Evolutionary conservation across 2,113 vertebrate genomes (phyloP), one percentile per base, ranked within the genome.

Genomic region (Eleginops maclovinus): DNA sequence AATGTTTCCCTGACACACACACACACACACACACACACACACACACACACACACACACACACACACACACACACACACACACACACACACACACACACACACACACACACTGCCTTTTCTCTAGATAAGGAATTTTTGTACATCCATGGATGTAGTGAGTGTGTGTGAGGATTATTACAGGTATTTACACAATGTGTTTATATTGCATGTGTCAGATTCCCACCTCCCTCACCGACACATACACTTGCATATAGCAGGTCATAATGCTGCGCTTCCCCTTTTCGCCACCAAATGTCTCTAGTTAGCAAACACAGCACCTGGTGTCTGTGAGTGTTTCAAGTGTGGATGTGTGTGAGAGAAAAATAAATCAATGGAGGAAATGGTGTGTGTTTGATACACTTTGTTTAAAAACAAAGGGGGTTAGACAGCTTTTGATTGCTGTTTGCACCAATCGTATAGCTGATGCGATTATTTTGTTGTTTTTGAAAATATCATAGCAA

Each of bases 211-310:
- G 31, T 31, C 31, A 7, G 31, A 31, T 31, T 6, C 31, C 31
- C 31, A 31, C 31, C 31, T 31, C 31, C 31, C 31, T 6, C 31
- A 31, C 31, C 4, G 31, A 7, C 31, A 6, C 28, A 31, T 6
- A 36, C 31, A 36, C 31, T 8, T 8, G 6, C 31, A 36, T 4
- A 8, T 36, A 36, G 6, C 31, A 7, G 31, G 13, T 41, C 22
- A 51, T 9, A 22, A 50, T 0, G 28, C 26, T 75, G 77, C 53
- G 77, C 53, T 78, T 79, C 54, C 44, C 36, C 8, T 56, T 75
- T 62, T 72, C 21, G 75, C 81, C 74, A 88, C 80, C 41, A 16
- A 46, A 83, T 46, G 80, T 73, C 84, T 83, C 75, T 63, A 54
- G 72, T 72, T 51, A 55, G 75, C 72, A 79, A 50, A 78, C 19